These are phyloP conservation scores for Picathartes gymnocephalus DNA, from an alignment of 2,113 vertebrate species.

Conservation along the genomic window DNA sequence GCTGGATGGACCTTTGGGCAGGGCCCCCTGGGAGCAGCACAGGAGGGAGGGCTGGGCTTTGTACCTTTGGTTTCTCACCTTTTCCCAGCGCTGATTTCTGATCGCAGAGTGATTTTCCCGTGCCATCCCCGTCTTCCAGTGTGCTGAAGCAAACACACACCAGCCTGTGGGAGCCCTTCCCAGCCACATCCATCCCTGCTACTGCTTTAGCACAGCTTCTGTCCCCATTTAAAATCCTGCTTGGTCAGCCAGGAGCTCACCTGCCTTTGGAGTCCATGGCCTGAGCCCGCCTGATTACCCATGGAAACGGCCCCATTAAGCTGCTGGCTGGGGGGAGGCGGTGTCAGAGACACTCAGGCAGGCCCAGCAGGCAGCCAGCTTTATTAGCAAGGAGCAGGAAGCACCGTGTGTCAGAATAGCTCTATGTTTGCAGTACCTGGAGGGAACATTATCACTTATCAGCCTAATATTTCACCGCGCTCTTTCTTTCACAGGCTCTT, in stretches of 20 bases:
- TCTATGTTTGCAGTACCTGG: not conserved
- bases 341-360: not conserved
- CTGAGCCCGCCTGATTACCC: not conserved
- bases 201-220: not conserved
- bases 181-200: not conserved
- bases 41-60: not conserved
- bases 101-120: not conserved
- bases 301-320: not conserved
- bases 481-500: not conserved
- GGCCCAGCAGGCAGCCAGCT: not conserved
- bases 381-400: constrained; percentile 25
- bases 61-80: rapidly evolving
- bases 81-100: not conserved
- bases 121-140: not conserved
- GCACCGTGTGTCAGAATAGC: not conserved
- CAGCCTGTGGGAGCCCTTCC: not conserved
- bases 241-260: not conserved
- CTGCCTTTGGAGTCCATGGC: rapidly evolving
- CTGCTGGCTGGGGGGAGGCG: not conserved
- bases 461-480: not conserved
- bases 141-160: not conserved
- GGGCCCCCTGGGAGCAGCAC: not conserved
- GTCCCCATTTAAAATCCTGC: not conserved
- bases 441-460: constrained; percentile 19
- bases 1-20: not conserved